Percentiles rank a stretch among this genome's conserved stretches.
These are phyloP conservation scores for Lasius platythorax DNA, from an alignment of 2,888 invertebrate species.

Conservation along the genomic window DNA sequence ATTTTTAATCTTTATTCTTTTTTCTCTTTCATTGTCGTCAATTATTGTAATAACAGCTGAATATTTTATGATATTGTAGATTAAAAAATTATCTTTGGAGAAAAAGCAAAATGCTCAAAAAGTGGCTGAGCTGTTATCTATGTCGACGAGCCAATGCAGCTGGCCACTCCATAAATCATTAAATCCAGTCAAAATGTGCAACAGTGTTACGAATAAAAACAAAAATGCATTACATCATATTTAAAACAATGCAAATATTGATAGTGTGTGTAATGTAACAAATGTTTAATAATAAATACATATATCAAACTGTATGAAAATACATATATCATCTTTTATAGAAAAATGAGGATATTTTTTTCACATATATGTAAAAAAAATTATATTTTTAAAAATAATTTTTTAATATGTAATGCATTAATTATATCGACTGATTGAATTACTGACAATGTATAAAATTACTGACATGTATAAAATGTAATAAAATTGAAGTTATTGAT, in stretches of 20 bases:
- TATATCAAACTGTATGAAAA: neutral
- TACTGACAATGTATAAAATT: neutral
- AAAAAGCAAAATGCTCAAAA: constrained; percentile 75
- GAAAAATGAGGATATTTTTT: neutral
- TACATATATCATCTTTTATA: constrained; percentile 2
- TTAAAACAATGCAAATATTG: constrained; percentile 19
- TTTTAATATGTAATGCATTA: neutral
- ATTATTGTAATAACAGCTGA: neutral
- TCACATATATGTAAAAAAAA: neutral
- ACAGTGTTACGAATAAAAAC: constrained; percentile 59
- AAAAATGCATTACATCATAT: constrained; percentile 52
- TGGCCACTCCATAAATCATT: constrained; percentile 66
- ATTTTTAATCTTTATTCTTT: neutral
- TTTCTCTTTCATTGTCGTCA: neutral
- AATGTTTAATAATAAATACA: constrained; percentile 27
- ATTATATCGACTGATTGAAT: neutral
- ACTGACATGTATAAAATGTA: neutral
- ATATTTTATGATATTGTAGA: constrained; percentile 60
- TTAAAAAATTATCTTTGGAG: constrained; percentile 71
- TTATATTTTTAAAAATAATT: neutral
- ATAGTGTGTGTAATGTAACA: neutral
- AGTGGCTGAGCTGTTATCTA: constrained; percentile 76
- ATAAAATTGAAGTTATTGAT: neutral
- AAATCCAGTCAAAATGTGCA: constrained; percentile 73
- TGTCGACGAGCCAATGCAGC: constrained; percentile 58